Conservation (phyloP, 2,888 invertebrate species). For the Dryococelus australis region DNA sequence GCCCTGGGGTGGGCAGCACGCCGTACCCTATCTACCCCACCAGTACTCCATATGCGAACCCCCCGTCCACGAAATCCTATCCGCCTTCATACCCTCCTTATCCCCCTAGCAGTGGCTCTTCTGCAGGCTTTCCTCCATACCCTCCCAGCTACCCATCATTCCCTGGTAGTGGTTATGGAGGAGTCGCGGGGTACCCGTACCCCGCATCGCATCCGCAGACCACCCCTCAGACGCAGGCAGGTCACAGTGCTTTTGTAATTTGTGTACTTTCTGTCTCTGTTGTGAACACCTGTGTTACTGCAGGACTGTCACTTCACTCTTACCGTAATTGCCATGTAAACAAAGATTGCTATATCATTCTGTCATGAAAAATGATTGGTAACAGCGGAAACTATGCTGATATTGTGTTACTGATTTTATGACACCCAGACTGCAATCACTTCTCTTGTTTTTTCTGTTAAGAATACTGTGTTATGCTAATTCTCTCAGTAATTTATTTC, state of each 20-base stretch:
- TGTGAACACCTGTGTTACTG: too few species aligned
- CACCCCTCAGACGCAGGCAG: neutral
- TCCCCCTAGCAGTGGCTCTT: conserved; percentile 58
- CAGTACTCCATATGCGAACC: conserved; percentile 60
- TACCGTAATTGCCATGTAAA: too few species aligned
- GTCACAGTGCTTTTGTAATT: neutral
- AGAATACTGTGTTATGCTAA: too few species aligned
- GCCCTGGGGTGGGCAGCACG: conserved; percentile 44
- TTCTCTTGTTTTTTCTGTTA: too few species aligned
- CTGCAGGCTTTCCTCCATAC: conserved; percentile 34
- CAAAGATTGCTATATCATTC: too few species aligned
- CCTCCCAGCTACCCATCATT: conserved; percentile 40
- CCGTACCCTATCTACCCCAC: conserved; percentile 60
- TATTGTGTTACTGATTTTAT: too few species aligned
- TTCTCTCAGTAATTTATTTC: too few species aligned
- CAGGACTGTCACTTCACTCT: too few species aligned
- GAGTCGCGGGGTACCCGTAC: neutral
- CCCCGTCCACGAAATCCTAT: conserved; percentile 42
- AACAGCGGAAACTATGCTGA: too few species aligned
- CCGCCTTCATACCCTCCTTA: conserved; percentile 57
- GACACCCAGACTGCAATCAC: too few species aligned
- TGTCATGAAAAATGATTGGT: too few species aligned
- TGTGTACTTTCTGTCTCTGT: too few species aligned
- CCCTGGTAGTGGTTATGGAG: neutral
- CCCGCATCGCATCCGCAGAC: neutral